A percentile compares a stretch with the other conserved stretches of the same genome.
Conservation (phyloP, 1,140 invertebrate species). For the Drosophila willistoni region DNA sequence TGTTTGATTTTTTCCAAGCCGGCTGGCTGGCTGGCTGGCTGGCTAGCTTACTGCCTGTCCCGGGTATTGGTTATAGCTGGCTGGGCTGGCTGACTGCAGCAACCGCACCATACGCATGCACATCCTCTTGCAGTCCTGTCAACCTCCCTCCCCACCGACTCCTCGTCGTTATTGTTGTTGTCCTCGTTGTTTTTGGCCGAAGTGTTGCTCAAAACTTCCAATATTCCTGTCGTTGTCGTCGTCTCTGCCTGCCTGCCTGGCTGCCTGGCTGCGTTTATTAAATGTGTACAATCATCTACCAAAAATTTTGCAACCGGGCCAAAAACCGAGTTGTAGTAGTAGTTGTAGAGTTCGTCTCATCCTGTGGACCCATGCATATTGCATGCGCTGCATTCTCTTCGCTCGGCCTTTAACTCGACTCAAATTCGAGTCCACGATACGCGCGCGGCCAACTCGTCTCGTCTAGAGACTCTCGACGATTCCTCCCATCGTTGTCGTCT, state of each 20-base stretch:
- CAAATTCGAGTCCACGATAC: too few relatives aligned
- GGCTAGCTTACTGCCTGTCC: background rate
- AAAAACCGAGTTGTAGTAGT: constrained; percentile 8
- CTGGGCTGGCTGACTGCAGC: constrained; percentile 5
- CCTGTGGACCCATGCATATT: constrained; percentile 9
- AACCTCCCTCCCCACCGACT: background rate
- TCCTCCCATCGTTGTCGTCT: constrained; percentile 32
- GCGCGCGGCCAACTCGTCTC: too few relatives aligned
- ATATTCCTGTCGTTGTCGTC: constrained; percentile 49
- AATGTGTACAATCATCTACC: constrained; percentile 52
- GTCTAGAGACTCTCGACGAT: background rate
- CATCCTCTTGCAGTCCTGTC: constrained; percentile 1
- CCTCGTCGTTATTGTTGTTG: background rate
- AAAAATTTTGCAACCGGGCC: constrained; percentile 47
- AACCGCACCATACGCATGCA: constrained; percentile 9
- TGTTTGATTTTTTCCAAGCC: background rate
- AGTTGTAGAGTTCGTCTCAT: constrained; percentile 4
- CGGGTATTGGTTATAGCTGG: constrained; percentile 1
- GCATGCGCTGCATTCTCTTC: constrained; percentile 11
- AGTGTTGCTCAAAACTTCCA: constrained; percentile 39
- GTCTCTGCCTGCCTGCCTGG: constrained; percentile 14
- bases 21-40: background rate
- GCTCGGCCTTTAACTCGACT: constrained; percentile 19
- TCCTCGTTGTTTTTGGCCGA: constrained; percentile 14
- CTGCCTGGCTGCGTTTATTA: constrained; percentile 46